Evolutionary conservation across 2,797 vertebrate species (phyloP).

Genomic region (Sebastes matsubarae): DNA sequence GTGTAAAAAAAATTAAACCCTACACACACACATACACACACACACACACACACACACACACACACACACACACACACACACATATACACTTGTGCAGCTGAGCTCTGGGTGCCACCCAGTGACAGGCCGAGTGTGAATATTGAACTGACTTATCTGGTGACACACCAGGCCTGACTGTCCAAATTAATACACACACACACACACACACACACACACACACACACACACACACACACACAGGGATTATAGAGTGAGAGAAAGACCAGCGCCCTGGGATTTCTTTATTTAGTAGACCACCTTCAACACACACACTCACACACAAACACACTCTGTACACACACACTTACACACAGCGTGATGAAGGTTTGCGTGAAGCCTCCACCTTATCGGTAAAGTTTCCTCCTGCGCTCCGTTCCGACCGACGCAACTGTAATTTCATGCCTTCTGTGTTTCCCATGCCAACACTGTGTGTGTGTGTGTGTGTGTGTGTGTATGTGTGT

Average conservation of each 20-base stretch:
- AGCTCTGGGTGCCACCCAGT: slow-evolving; percentile 44
- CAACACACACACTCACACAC: slow-evolving; percentile 1
- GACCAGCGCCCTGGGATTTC: slow-evolving; percentile 22
- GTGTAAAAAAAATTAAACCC: neutral
- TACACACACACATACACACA: slow-evolving; percentile 7
- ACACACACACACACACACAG: slow-evolving; percentile 45
- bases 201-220: slow-evolving; percentile 43
- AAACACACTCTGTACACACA: slow-evolving; percentile 1
- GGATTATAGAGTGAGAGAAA: slow-evolving; percentile 35
- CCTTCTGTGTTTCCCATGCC: slow-evolving; percentile 46
- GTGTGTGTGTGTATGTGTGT: slow-evolving; percentile 1
- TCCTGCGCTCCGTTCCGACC: slow-evolving; percentile 70
- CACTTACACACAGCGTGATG: slow-evolving; percentile 45
- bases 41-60: neutral
- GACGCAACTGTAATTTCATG: slow-evolving; percentile 81
- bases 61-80: slow-evolving; percentile 19
- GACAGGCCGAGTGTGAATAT: slow-evolving; percentile 72
- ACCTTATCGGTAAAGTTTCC: slow-evolving; percentile 72
- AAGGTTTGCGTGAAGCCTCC: slow-evolving; percentile 71
- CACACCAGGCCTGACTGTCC: slow-evolving; percentile 67
- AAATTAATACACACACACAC: slow-evolving; percentile 65
- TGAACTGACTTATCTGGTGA: slow-evolving; percentile 76
- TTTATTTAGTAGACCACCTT: slow-evolving; percentile 35
- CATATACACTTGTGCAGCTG: neutral
- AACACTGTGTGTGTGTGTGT: slow-evolving; percentile 6